These are phyloP conservation scores for Eulemur mongoz DNA, from an alignment of 2,797 vertebrate genomes.

Conservation along the genomic window DNA sequence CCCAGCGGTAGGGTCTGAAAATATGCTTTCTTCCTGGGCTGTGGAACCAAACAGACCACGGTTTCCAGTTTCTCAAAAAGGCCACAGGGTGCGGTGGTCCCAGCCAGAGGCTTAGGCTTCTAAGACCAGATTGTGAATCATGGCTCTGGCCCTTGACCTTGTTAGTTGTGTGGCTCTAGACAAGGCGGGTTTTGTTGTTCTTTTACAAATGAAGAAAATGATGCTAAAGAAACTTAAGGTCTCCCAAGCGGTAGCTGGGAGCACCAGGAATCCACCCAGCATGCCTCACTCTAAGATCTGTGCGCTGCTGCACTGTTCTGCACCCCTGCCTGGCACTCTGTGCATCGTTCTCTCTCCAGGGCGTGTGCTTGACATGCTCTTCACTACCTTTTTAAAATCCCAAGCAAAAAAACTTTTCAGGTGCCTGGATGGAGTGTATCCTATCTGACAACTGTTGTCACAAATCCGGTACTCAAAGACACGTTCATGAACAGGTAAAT, in stretches of 20 bases:
- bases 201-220: not conserved
- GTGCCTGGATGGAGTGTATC: not conserved
- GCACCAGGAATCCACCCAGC: not conserved
- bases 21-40: not conserved
- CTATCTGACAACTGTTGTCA: not conserved
- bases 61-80: not conserved
- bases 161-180: not conserved
- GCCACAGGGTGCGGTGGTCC: not conserved
- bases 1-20: not conserved
- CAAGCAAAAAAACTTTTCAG: not conserved
- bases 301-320: not conserved
- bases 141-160: not conserved
- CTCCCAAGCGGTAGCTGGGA: not conserved
- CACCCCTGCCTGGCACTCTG: not conserved
- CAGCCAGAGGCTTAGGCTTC: not conserved
- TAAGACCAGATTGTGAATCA: not conserved
- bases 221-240: not conserved
- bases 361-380: not conserved
- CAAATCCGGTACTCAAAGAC: not conserved
- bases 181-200: not conserved
- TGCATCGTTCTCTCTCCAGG: not conserved
- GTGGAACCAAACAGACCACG: not conserved
- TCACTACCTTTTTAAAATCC: not conserved
- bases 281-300: not conserved
- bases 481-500: not conserved